Percentiles rank a stretch among this genome's conserved stretches.
Evolutionary conservation across 2,113 vertebrate genomes (phyloP).

Genomic region (Montifringilla adamsi): DNA sequence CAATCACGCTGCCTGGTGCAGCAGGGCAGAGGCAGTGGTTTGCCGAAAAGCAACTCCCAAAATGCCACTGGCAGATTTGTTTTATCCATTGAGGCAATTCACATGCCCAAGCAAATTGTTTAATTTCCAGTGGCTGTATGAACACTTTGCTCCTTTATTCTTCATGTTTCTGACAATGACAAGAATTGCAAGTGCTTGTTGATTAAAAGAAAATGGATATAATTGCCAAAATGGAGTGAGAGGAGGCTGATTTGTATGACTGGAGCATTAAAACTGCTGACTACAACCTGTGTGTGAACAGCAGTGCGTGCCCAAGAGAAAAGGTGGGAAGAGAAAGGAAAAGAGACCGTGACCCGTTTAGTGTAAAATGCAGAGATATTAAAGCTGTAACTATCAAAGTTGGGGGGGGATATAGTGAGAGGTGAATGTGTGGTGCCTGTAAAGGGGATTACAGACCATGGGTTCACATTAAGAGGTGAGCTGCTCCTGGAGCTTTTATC

Average conservation of each 20-base stretch:
- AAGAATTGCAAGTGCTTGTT: not conserved
- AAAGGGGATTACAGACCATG: constrained; percentile 4
- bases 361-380: not conserved
- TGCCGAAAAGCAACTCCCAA: not conserved
- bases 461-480: constrained; percentile 9
- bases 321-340: not conserved
- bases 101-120: not conserved
- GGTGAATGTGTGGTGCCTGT: not conserved
- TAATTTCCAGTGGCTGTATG: fast-evolving
- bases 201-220: not conserved
- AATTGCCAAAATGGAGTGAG: not conserved
- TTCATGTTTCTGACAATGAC: not conserved
- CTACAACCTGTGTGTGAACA: not conserved
- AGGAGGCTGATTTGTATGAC: not conserved
- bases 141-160: not conserved
- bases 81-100: not conserved
- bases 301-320: not conserved
- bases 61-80: not conserved
- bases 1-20: fast-evolving
- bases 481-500: constrained; percentile 33
- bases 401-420: not conserved
- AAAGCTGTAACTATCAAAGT: not conserved
- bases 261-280: not conserved
- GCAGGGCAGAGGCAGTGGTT: not conserved
- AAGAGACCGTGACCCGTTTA: fast-evolving